These are phyloP conservation scores for Lateolabrax maculatus DNA, from an alignment of 2,797 vertebrate species.

Conservation along the genomic window DNA sequence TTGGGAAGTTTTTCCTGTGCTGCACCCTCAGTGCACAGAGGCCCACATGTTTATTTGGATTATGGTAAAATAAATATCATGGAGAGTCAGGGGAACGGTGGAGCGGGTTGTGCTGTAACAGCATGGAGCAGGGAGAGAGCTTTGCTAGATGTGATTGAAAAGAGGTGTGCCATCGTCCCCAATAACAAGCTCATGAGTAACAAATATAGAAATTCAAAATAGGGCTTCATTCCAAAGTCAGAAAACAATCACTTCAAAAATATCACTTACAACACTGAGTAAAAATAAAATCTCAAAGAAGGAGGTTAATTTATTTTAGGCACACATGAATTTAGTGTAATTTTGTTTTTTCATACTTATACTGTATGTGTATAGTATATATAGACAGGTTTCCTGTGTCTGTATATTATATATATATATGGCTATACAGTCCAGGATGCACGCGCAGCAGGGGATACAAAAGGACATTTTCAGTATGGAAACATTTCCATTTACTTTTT, in stretches of 20 bases:
- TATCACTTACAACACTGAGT: no score
- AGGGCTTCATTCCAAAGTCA: conserved; percentile 1
- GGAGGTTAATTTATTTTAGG: neutral
- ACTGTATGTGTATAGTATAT: neutral
- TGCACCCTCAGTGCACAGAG: conserved; percentile 30
- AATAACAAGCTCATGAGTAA: conserved; percentile 20
- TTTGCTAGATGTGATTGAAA: conserved; percentile 31
- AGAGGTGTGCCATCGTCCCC: conserved; percentile 17
- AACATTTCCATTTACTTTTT: neutral
- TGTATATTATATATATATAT: neutral
- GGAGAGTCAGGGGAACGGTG: conserved; percentile 52
- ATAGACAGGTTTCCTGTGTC: neutral
- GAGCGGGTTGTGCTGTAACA: conserved; percentile 57
- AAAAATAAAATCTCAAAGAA: no score
- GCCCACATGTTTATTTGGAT: conserved; percentile 71
- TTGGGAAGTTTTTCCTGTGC: conserved; percentile 37
- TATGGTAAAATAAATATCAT: conserved; percentile 75
- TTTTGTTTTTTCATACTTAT: neutral
- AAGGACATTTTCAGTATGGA: neutral
- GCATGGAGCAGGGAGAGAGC: conserved; percentile 60
- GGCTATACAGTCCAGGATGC: neutral
- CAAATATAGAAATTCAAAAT: conserved; percentile 8
- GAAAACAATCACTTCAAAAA: neutral
- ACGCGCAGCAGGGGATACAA: neutral
- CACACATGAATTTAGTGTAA: neutral